phyloP scores from a whole-genome alignment of 2,888 invertebrate species.

The Neelides folsomi region DNA sequence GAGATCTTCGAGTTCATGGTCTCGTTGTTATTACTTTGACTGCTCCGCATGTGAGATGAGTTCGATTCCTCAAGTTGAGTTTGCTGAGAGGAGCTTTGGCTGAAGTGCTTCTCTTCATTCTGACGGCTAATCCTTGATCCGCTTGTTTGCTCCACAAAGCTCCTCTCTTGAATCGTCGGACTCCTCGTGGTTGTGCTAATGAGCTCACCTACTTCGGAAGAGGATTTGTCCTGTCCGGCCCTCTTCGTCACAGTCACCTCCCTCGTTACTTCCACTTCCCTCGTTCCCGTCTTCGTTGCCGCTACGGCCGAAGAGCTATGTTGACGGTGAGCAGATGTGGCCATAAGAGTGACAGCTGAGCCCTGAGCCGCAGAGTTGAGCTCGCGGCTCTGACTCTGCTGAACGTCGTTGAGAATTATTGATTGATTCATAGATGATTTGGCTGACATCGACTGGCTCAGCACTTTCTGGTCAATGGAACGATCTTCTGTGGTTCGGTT shows the following conservation, averaged over 20 bases:
- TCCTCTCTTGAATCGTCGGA: not conserved
- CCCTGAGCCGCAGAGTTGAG: not conserved
- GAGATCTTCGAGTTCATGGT: not conserved
- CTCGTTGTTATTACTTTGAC: not conserved
- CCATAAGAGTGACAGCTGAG: conserved; percentile 4
- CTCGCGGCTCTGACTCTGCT: conserved; percentile 1
- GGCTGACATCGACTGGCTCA: conserved; percentile 30
- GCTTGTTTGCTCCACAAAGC: no score
- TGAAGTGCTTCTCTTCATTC: no score
- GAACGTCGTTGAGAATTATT: conserved; percentile 24
- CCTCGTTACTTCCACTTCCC: conserved; percentile 28
- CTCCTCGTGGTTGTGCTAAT: conserved; percentile 6
- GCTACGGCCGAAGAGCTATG: conserved; percentile 5
- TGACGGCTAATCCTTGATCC: no score
- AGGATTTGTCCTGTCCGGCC: conserved; percentile 6
- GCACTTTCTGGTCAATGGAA: conserved; percentile 28
- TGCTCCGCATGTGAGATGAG: not conserved
- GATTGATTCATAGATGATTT: conserved; percentile 27
- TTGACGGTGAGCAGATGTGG: not conserved
- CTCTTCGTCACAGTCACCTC: conserved; percentile 31
- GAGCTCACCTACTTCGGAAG: conserved; percentile 13
- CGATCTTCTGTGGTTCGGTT: conserved; percentile 20
- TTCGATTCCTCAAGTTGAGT: not conserved
- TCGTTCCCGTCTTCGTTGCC: conserved; percentile 37
- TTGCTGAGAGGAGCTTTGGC: not conserved